Evolutionary conservation across 2,113 vertebrate genomes (phyloP).

Genomic region (Xiphophorus maculatus): DNA sequence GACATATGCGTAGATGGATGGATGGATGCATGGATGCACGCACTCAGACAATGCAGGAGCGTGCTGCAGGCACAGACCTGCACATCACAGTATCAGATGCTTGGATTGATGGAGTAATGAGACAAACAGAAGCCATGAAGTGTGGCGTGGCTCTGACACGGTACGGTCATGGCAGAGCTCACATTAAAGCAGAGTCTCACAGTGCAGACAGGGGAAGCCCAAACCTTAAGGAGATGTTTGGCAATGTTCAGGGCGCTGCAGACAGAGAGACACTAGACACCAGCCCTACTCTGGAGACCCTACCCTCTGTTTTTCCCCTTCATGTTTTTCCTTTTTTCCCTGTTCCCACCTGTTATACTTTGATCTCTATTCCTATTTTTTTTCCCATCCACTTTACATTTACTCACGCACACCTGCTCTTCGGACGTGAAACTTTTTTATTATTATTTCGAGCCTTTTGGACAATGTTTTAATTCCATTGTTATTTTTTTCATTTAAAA

Average conservation of each 20-base stretch:
- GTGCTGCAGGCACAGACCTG: conserved; percentile 36
- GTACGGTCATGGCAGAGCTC: conserved; percentile 27
- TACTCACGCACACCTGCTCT: conserved; percentile 12
- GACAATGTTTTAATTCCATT: neutral
- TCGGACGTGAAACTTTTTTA: neutral
- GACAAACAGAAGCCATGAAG: conserved; percentile 31
- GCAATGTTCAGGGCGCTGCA: conserved; percentile 6
- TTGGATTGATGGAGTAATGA: conserved; percentile 21
- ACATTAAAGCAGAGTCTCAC: conserved; percentile 14
- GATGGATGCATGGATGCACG: conserved; percentile 49
- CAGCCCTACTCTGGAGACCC: neutral
- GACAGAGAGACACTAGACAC: neutral
- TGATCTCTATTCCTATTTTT: neutral
- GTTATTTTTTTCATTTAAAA: neutral
- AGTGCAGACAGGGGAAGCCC: conserved; percentile 28
- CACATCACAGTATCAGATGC: conserved; percentile 26
- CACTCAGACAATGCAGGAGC: conserved; percentile 21
- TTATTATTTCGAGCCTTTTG: conserved; percentile 1
- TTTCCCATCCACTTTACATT: neutral
- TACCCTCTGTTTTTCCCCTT: conserved; percentile 2
- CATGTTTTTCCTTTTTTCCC: conserved; percentile 1
- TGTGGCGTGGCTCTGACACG: conserved; percentile 16
- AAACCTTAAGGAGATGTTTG: conserved; percentile 8
- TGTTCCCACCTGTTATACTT: conserved; percentile 16
- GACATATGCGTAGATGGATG: conserved; percentile 22